Conservation (phyloP, 1,140 invertebrate genomes). For the Dendrolimus punctatus region DNA sequence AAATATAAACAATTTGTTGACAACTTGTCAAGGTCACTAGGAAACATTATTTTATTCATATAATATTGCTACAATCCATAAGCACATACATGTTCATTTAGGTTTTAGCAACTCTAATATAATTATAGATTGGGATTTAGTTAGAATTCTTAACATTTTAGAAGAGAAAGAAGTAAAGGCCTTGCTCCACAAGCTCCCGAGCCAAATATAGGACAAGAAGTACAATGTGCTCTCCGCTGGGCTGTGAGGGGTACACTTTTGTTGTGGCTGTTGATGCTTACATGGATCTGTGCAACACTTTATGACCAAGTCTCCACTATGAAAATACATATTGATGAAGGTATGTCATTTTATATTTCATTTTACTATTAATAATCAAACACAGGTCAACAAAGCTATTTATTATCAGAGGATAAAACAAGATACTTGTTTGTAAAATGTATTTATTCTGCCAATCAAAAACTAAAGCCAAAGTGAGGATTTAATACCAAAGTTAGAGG, state of each 20-base stretch:
- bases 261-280: constrained; percentile 57
- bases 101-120: too few relatives aligned
- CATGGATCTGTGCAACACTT: constrained; percentile 57
- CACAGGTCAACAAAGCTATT: background rate
- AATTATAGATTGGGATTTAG: too few relatives aligned
- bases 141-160: constrained; percentile 17
- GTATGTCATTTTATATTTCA: constrained; percentile 24
- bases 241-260: constrained; percentile 49
- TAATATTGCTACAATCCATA: too few relatives aligned
- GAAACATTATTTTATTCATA: too few relatives aligned
- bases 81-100: too few relatives aligned
- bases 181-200: constrained; percentile 27
- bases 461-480: too few relatives aligned
- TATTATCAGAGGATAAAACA: too few relatives aligned
- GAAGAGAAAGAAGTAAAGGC: constrained; percentile 44
- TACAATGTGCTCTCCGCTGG: constrained; percentile 56
- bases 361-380: background rate
- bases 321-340: constrained; percentile 44
- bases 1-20: background rate
- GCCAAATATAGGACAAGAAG: constrained; percentile 47
- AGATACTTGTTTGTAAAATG: too few relatives aligned
- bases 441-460: too few relatives aligned
- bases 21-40: too few relatives aligned
- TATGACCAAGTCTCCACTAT: constrained; percentile 59
- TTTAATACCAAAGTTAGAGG: too few relatives aligned